These are phyloP conservation scores for Troilus luridus DNA, from an alignment of 2,888 invertebrate genomes.

Conservation along the genomic window DNA sequence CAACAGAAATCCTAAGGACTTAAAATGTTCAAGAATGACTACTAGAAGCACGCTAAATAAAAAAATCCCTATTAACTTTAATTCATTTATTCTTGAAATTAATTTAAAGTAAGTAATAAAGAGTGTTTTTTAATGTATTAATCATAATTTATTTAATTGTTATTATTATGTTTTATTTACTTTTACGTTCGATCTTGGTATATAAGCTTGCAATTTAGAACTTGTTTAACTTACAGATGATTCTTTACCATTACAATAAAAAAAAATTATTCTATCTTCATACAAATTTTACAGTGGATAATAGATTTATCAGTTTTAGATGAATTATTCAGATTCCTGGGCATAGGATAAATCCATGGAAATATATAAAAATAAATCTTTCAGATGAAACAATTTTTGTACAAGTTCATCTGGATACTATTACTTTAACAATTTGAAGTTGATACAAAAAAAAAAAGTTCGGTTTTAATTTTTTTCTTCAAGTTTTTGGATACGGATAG, in stretches of 20 bases:
- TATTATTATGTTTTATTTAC: neutral
- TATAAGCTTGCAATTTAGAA: neutral
- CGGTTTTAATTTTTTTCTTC: neutral
- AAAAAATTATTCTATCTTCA: neutral
- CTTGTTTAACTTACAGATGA: constrained; percentile 6
- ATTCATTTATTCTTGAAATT: no score
- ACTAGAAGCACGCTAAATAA: no score
- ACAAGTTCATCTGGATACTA: neutral
- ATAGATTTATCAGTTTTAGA: neutral
- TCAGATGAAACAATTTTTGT: neutral
- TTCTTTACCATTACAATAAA: neutral
- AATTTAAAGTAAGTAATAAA: no score
- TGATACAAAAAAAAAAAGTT: neutral
- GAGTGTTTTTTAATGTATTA: no score
- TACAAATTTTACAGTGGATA: neutral
- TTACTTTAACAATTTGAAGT: neutral
- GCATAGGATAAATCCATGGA: neutral
- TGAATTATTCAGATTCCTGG: neutral
- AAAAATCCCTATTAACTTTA: no score
- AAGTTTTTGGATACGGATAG: neutral
- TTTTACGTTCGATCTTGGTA: neutral
- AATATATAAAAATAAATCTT: neutral
- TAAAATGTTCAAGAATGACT: no score
- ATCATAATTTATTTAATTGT: no score
- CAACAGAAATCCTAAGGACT: no score